Percentiles rank a stretch among this genome's conserved stretches.
phyloP scores from a whole-genome alignment of 1,140 invertebrate genomes.

The Armadillidium nasatum region DNA sequence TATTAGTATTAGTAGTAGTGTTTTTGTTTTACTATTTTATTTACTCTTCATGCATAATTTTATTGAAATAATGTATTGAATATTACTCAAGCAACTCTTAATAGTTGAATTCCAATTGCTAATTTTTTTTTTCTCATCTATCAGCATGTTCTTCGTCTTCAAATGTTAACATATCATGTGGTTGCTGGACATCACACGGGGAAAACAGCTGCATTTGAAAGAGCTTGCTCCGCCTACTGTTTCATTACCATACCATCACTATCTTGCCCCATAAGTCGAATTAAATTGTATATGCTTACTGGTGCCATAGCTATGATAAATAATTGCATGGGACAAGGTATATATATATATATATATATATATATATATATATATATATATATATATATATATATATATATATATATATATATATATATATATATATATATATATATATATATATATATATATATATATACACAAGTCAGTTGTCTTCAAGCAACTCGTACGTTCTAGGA shows the following conservation, averaged over 20 bases:
- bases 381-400: constrained; percentile 27
- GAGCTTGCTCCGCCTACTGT: constrained; percentile 90
- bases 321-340: constrained; percentile 86
- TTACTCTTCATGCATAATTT: no score
- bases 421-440: background rate
- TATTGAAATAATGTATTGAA: no score
- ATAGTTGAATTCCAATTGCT: constrained; percentile 19
- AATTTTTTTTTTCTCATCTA: constrained; percentile 38
- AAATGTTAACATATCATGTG: constrained; percentile 66
- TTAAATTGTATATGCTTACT: constrained; percentile 79
- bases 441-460: background rate
- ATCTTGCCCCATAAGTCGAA: constrained; percentile 63
- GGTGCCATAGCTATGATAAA: constrained; percentile 85
- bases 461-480: no score
- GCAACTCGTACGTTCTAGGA: no score
- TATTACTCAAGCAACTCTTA: no score
- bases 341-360: constrained; percentile 29
- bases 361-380: constrained; percentile 15
- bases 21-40: no score
- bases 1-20: no score
- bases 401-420: constrained; percentile 17
- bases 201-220: constrained; percentile 76
- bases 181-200: constrained; percentile 71
- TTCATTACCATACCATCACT: constrained; percentile 95
- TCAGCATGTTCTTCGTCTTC: constrained; percentile 71